Percentiles rank a stretch among this genome's conserved stretches.
Conservation (phyloP, 2,113 vertebrate species). For the Hippocampus mohnikei region DNA sequence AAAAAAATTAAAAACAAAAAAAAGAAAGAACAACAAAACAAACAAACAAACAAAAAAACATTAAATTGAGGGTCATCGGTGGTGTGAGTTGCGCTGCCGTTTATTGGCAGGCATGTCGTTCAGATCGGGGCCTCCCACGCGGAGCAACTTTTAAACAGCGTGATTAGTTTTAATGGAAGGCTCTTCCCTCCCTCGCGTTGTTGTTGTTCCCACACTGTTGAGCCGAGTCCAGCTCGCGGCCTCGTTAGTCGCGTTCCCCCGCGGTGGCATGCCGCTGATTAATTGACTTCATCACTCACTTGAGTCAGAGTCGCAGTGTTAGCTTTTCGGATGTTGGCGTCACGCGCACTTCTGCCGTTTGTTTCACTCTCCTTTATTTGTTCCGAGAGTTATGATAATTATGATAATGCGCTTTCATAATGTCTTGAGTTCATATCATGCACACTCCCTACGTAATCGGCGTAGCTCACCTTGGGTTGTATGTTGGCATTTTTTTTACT, state of each 20-base stretch:
- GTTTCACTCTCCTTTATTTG: background rate
- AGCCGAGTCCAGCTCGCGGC: background rate
- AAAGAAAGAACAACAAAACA: background rate
- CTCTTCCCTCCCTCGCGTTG: constrained; percentile 16
- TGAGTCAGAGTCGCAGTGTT: constrained; percentile 9
- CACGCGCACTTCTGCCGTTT: constrained; percentile 16
- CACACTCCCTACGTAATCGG: no score
- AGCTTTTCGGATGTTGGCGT: constrained; percentile 24
- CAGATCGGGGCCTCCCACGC: constrained; percentile 40
- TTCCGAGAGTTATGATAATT: background rate
- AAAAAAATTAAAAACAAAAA: background rate
- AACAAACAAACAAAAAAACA: no score
- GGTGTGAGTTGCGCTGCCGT: background rate
- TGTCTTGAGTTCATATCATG: no score
- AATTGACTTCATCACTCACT: constrained; percentile 27
- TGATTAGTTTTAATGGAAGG: constrained; percentile 53
- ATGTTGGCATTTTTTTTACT: no score
- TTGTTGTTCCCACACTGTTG: constrained; percentile 42
- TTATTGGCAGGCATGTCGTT: constrained; percentile 24
- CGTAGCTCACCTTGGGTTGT: no score
- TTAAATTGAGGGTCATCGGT: constrained; percentile 10
- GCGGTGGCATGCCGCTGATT: constrained; percentile 25
- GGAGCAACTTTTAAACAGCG: constrained; percentile 24
- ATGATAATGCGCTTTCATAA: no score
- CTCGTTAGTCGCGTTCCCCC: constrained; percentile 13